phyloP scores from a whole-genome alignment of 2,113 vertebrate species.

The Podocnemis expansa region DNA sequence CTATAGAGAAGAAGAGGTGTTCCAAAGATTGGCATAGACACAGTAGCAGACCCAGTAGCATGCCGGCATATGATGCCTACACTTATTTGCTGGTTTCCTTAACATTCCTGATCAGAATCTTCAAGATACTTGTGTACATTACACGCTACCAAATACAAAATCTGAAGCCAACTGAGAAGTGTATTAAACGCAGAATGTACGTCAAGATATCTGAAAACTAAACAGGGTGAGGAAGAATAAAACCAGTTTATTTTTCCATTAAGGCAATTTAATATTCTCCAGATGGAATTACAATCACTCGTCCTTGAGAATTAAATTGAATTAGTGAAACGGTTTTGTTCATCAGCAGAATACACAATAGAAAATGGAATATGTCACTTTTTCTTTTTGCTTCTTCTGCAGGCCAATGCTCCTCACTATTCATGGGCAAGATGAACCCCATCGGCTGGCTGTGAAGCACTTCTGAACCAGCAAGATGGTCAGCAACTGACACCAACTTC shows the following conservation, averaged over 20 bases:
- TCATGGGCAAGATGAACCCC: background rate
- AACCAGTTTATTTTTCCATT: conserved; percentile 66
- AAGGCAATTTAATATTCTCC: conserved; percentile 55
- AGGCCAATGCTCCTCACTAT: background rate
- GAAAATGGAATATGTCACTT: background rate
- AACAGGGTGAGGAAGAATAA: conserved; percentile 36
- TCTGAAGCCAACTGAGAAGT: conserved; percentile 54
- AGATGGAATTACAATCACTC: conserved; percentile 1
- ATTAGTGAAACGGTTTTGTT: conserved; percentile 21
- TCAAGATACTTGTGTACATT: conserved; percentile 41
- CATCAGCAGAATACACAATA: conserved; percentile 21
- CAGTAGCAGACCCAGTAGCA: background rate
- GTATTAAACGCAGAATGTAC: conserved; percentile 53
- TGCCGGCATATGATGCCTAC: background rate
- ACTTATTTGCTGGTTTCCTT: conserved; percentile 29
- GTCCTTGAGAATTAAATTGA: conserved; percentile 63
- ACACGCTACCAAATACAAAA: conserved; percentile 67
- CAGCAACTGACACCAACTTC: conserved; percentile 22
- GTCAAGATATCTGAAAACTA: conserved; percentile 55
- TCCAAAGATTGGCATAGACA: background rate
- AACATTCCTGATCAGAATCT: conserved; percentile 63
- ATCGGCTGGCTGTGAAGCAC: background rate
- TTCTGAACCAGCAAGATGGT: conserved; percentile 36
- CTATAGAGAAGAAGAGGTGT: background rate
- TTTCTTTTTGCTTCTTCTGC: background rate